phyloP scores from a whole-genome alignment of 2,888 invertebrate species.

The Rhodophaea formosa region DNA sequence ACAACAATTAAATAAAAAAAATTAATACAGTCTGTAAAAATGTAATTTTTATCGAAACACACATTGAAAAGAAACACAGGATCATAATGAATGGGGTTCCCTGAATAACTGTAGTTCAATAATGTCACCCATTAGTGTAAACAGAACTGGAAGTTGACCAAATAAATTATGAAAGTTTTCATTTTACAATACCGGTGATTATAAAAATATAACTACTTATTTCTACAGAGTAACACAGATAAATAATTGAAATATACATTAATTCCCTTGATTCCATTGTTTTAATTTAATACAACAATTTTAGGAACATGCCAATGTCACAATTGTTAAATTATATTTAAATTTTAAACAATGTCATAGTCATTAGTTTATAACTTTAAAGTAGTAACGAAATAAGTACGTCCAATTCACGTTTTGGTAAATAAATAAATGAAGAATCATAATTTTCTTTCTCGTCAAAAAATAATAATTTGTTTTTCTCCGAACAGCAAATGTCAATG shows the following conservation, averaged over 20 bases:
- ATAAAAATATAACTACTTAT: slow-evolving; percentile 76
- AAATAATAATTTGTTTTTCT: neutral
- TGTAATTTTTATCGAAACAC: slow-evolving; percentile 72
- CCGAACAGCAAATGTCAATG: slow-evolving; percentile 3
- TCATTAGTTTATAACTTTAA: neutral
- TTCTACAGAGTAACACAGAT: slow-evolving; percentile 62
- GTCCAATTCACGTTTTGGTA: neutral
- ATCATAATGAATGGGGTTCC: slow-evolving; percentile 35
- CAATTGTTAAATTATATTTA: slow-evolving; percentile 26
- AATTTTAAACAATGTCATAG: slow-evolving; percentile 15
- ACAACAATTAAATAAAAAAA: slow-evolving; percentile 33
- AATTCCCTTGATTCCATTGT: slow-evolving; percentile 44
- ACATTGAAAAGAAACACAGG: slow-evolving; percentile 51
- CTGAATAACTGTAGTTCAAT: slow-evolving; percentile 19
- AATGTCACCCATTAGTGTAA: slow-evolving; percentile 11
- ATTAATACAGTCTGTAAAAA: slow-evolving; percentile 66
- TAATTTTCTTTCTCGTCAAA: neutral
- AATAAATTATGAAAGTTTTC: slow-evolving; percentile 32
- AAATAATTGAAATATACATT: slow-evolving; percentile 59
- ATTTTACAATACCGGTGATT: slow-evolving; percentile 55
- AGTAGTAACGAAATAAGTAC: slow-evolving; percentile 12
- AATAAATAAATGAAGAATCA: neutral
- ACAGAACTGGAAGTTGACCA: slow-evolving; percentile 31
- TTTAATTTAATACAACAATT: slow-evolving; percentile 39
- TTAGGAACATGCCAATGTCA: slow-evolving; percentile 60